Evolutionary conservation across 2,113 vertebrate species (phyloP).

Genomic region (Brachirus orientalis): DNA sequence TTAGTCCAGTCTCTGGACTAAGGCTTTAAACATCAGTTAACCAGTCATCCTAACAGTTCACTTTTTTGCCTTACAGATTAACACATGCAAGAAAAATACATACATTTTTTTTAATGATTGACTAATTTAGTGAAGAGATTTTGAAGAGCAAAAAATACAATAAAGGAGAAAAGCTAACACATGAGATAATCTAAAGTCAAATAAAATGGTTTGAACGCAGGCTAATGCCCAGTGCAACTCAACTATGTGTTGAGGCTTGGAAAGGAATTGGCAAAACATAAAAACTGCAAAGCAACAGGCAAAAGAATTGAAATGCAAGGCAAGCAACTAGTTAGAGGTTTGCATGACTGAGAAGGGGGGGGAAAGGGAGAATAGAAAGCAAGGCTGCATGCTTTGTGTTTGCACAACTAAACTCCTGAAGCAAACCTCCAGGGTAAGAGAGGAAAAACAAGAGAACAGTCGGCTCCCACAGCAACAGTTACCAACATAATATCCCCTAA

Average conservation of each 20-base stretch:
- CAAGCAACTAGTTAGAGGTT: constrained; percentile 38
- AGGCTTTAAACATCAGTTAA: constrained; percentile 72
- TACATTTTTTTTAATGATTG: constrained; percentile 33
- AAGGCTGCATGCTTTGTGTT: constrained; percentile 33
- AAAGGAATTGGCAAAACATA: constrained; percentile 8
- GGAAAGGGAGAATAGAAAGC: not conserved
- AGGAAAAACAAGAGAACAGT: constrained; percentile 8
- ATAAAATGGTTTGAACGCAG: not conserved
- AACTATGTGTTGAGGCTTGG: constrained; percentile 6
- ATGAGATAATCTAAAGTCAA: not conserved
- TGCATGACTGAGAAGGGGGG: constrained; percentile 20
- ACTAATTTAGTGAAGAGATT: constrained; percentile 17
- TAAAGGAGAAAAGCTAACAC: constrained; percentile 1
- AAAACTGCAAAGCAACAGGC: constrained; percentile 24
- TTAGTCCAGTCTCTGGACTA: constrained; percentile 72
- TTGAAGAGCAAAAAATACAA: not conserved
- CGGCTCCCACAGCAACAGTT: constrained; percentile 46
- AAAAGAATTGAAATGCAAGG: constrained; percentile 40
- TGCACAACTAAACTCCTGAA: constrained; percentile 21
- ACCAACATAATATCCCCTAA: constrained; percentile 40
- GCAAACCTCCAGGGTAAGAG: constrained; percentile 25
- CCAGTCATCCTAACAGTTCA: constrained; percentile 63
- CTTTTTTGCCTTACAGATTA: constrained; percentile 45
- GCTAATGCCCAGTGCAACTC: constrained; percentile 23
- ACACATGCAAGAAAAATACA: constrained; percentile 82